phyloP scores from a whole-genome alignment of 2,888 invertebrate genomes.

The Oligia latruncula region DNA sequence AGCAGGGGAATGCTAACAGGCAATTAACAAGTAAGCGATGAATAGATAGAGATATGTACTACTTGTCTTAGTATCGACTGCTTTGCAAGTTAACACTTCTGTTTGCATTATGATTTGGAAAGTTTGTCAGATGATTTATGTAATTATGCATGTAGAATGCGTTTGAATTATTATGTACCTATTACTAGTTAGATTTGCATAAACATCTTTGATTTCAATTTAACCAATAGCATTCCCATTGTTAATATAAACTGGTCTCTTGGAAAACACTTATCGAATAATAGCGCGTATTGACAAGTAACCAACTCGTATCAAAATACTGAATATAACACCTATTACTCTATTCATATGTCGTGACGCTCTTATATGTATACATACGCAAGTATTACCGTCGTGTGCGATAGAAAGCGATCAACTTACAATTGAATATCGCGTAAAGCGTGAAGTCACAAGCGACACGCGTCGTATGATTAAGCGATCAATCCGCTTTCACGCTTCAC shows the following conservation, averaged over 20 bases:
- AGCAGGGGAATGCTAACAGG: conserved; percentile 64
- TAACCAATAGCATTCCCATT: not conserved
- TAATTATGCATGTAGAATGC: conserved; percentile 21
- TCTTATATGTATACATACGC: conserved; percentile 37
- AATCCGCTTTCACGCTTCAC: conserved; percentile 79
- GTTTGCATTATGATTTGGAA: conserved; percentile 44
- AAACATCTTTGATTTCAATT: not conserved
- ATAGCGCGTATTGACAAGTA: conserved; percentile 21
- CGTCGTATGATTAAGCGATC: conserved; percentile 78
- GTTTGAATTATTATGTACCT: not conserved
- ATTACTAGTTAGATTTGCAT: conserved; percentile 9
- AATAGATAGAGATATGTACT: conserved; percentile 57
- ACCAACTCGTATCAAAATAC: conserved; percentile 17
- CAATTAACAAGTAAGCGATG: conserved; percentile 69
- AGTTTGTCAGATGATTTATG: conserved; percentile 26
- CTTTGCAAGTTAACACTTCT: conserved; percentile 56
- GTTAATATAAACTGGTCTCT: not conserved
- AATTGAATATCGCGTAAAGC: conserved; percentile 78
- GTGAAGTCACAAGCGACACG: conserved; percentile 70
- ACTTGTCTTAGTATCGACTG: conserved; percentile 54
- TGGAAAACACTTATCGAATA: conserved; percentile 21
- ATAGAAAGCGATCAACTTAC: conserved; percentile 82
- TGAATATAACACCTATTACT: conserved; percentile 25
- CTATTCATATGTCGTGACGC: conserved; percentile 39
- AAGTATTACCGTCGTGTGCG: conserved; percentile 52